Evolutionary conservation across 2,888 invertebrate genomes (phyloP), one percentile per base, ranked within the genome.

Genomic region (Drosophila incognita): DNA sequence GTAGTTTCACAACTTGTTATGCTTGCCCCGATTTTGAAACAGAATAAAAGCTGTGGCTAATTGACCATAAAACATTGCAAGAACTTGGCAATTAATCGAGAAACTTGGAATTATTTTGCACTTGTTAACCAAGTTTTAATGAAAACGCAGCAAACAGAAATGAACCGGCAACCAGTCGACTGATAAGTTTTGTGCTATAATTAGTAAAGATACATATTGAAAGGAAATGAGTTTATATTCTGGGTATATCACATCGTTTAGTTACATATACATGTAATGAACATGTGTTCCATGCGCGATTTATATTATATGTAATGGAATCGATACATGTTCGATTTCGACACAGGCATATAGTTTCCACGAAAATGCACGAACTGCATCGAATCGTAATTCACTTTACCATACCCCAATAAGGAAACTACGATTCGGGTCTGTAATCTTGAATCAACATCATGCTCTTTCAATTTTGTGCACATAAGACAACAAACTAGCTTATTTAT

Each of bases 111-210:
- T 24, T 67, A 33, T 56, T 57, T 48, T 42, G 33, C 62, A 72
- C 33, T 61, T 65, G 72, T 59, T 61, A 29, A 18, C 40, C 18
- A 75, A 57, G 42, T 21, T 60, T 38, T 51, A 75, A 74, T 79
- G 54, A 70, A 42, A 42, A 42, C 29, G 54, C 42, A n/a, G 36
- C 27, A 35, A 8, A 36, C 57, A 31, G 1, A 21, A 35, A 31
- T 31, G 11, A n/a, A 15, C 11, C 33, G 8, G 56, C 46, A 58
- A 31, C 42, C 52, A 57, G 38, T 59, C 2, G 24, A 38, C 18
- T 46, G 33, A 53, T 48, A 53, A 46, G 48, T 33, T 49, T 57
- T 21, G 31, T 18, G 33, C 4, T 27, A 11, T 18, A 24, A 54
- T 27, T 11, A 13, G 4, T 7, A 8, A 3, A 8, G n/a, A 24